Evolutionary conservation across 2,888 invertebrate genomes (phyloP).

Genomic region (Lumbricus terrestris): DNA sequence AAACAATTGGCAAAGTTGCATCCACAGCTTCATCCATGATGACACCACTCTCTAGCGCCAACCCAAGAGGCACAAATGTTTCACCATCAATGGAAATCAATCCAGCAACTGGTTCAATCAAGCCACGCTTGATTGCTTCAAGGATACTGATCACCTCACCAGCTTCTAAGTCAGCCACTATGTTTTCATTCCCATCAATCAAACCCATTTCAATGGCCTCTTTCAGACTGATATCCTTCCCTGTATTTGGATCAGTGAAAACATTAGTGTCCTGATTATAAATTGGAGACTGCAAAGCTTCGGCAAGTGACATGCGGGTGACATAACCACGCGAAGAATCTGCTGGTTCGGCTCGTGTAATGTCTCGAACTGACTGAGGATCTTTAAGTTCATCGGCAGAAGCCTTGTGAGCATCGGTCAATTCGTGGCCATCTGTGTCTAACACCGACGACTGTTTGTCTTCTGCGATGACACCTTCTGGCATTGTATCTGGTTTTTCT

Average conservation of each 20-base stretch:
- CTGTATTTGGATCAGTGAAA: constrained; percentile 61
- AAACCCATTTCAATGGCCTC: constrained; percentile 80
- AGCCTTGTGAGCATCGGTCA: background rate
- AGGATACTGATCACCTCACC: constrained; percentile 80
- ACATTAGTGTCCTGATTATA: constrained; percentile 48
- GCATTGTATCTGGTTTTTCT: too few relatives aligned
- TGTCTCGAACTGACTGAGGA: background rate
- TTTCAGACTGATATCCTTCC: constrained; percentile 71
- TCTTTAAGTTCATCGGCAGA: background rate
- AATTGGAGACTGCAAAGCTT: constrained; percentile 20
- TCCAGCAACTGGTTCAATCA: constrained; percentile 74
- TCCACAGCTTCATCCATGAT: constrained; percentile 52
- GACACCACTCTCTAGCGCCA: constrained; percentile 84
- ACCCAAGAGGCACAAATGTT: constrained; percentile 70
- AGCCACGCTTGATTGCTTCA: constrained; percentile 85
- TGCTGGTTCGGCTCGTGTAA: background rate
- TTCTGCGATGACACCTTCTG: too few relatives aligned
- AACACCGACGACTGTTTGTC: too few relatives aligned
- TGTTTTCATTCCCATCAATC: constrained; percentile 60
- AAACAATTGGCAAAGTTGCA: background rate
- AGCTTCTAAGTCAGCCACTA: constrained; percentile 69
- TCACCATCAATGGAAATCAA: constrained; percentile 72
- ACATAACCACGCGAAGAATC: background rate
- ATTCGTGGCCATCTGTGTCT: background rate
- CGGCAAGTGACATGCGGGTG: constrained; percentile 20